Evolutionary conservation across 2,888 invertebrate species (phyloP).

Genomic region (Agriopis leucophaearia): DNA sequence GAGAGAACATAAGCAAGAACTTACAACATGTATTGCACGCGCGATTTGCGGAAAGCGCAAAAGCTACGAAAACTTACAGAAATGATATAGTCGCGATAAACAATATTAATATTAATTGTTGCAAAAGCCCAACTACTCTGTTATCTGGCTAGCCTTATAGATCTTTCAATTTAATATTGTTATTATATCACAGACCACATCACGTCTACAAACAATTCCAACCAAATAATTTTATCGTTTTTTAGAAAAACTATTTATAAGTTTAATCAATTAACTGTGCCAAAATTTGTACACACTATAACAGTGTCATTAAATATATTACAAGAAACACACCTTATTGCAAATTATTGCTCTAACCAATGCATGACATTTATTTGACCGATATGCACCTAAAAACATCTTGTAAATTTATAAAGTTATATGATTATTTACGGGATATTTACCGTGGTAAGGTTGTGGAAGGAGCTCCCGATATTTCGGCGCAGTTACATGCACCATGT

Average conservation of each 20-base stretch:
- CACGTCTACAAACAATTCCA: slow-evolving; percentile 1
- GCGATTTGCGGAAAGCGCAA: neutral
- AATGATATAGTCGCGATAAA: neutral
- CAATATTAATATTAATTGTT: neutral
- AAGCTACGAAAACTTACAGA: neutral
- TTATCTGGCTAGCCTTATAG: too few relatives aligned
- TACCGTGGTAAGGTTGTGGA: too few relatives aligned
- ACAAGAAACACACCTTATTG: slow-evolving; percentile 8
- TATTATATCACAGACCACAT: neutral
- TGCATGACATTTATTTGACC: slow-evolving; percentile 23
- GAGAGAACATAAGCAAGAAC: neutral
- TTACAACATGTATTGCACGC: neutral
- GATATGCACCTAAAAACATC: slow-evolving; percentile 18
- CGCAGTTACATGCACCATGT: too few relatives aligned
- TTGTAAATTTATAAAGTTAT: neutral
- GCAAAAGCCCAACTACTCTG: neutral
- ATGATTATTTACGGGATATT: too few relatives aligned
- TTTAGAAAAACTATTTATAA: slow-evolving; percentile 6
- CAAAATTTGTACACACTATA: slow-evolving; percentile 11
- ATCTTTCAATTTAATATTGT: neutral
- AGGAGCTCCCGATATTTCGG: too few relatives aligned
- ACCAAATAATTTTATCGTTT: neutral
- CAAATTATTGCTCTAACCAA: slow-evolving; percentile 10
- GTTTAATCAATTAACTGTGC: neutral
- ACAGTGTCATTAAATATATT: slow-evolving; percentile 2